Evolutionary conservation across 2,888 invertebrate genomes (phyloP).

Genomic region (Orthonychiurus folsomi): DNA sequence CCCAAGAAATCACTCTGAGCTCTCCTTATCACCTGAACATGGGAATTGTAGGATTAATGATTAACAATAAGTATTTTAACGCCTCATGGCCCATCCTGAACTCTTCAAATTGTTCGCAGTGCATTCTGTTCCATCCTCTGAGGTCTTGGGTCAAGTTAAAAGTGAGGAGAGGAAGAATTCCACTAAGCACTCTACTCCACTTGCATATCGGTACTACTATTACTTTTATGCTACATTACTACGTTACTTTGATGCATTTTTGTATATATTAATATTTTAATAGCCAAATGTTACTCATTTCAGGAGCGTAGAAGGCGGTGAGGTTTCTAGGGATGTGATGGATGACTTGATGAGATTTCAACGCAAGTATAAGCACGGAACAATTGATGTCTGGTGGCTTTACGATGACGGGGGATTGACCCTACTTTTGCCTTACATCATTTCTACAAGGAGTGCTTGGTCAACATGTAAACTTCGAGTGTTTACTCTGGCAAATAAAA

Average conservation of each 20-base stretch:
- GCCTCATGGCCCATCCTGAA: no score
- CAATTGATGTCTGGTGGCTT: slow-evolving; percentile 92
- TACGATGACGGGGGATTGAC: slow-evolving; percentile 80
- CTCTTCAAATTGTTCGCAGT: no score
- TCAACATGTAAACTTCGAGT: slow-evolving; percentile 66
- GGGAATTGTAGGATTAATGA: background rate
- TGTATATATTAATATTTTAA: no score
- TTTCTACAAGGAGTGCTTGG: slow-evolving; percentile 70
- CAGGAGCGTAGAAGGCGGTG: slow-evolving; percentile 47
- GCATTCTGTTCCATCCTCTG: no score
- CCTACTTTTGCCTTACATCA: slow-evolving; percentile 73
- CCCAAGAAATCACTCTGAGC: slow-evolving; percentile 39
- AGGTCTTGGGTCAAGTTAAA: no score
- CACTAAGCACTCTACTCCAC: no score
- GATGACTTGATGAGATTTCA: slow-evolving; percentile 66
- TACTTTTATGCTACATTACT: no score
- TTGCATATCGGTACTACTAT: no score
- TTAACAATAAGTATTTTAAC: no score
- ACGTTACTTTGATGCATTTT: no score
- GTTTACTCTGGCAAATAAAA: slow-evolving; percentile 70
- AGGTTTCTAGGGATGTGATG: slow-evolving; percentile 57
- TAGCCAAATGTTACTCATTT: no score
- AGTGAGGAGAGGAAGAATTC: no score
- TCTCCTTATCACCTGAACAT: slow-evolving; percentile 26
- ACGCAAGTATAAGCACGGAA: slow-evolving; percentile 66